Evolutionary conservation across 2,797 vertebrate species (phyloP).

Genomic region (Macropus fuliginosus): DNA sequence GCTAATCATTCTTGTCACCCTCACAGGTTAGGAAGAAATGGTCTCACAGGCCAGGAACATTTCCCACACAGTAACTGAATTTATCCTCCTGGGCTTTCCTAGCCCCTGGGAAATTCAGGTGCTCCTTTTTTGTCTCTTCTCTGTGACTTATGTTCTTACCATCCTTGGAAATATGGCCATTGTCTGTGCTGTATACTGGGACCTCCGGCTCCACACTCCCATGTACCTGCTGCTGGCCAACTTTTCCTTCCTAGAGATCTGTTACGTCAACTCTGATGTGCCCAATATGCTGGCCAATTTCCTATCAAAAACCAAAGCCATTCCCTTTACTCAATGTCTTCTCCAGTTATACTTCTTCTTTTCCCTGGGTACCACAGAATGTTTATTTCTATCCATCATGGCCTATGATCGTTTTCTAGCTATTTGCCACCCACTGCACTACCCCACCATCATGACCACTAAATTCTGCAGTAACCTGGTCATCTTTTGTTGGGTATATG

Average conservation of each 20-base stretch:
- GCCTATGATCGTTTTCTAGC: constrained; percentile 79
- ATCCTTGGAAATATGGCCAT: constrained; percentile 69
- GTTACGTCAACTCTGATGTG: constrained; percentile 76
- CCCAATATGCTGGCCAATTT: constrained; percentile 79
- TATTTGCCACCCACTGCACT: constrained; percentile 74
- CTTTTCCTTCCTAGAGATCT: constrained; percentile 80
- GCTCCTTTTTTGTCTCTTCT: constrained; percentile 63
- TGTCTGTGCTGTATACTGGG: constrained; percentile 48
- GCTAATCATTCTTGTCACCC: constrained; percentile 20
- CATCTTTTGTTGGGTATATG: constrained; percentile 74
- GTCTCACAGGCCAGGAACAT: constrained; percentile 59
- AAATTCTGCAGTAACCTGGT: constrained; percentile 65
- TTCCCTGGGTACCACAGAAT: constrained; percentile 78
- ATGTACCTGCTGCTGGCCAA: constrained; percentile 76
- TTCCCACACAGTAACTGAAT: constrained; percentile 58
- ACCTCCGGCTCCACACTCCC: constrained; percentile 49
- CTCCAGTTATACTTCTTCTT: constrained; percentile 80
- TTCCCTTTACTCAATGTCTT: constrained; percentile 73
- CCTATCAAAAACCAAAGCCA: constrained; percentile 59
- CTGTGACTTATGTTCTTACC: constrained; percentile 59
- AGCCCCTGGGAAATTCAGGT: constrained; percentile 49
- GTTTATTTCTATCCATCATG: constrained; percentile 80
- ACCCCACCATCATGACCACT: constrained; percentile 72
- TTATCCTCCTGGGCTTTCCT: constrained; percentile 72
- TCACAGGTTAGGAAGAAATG: constrained; percentile 59